These are phyloP conservation scores for Herpetotheres cachinnans DNA, from an alignment of 2,113 vertebrate genomes.

Conservation along the genomic window DNA sequence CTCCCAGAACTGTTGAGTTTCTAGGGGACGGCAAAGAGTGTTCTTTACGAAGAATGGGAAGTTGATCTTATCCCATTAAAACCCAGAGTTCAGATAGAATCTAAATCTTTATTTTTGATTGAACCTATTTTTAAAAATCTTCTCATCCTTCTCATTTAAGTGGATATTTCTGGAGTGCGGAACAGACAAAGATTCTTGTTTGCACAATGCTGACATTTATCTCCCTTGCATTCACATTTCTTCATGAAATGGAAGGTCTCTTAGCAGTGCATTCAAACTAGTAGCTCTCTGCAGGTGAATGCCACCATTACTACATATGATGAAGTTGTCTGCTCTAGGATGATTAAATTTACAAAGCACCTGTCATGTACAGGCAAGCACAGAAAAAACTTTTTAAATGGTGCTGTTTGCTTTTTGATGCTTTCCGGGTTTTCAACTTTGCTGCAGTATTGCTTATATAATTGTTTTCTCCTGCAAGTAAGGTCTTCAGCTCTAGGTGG, in stretches of 20 bases:
- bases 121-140: background rate
- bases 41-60: background rate
- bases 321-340: background rate
- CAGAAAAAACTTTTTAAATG: background rate
- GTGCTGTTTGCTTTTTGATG: background rate
- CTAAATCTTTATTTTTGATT: background rate
- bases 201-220: background rate
- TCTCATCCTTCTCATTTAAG: background rate
- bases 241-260: background rate
- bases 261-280: background rate
- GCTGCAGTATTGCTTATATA: background rate
- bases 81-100: background rate
- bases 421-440: background rate
- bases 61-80: background rate
- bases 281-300: constrained; percentile 6
- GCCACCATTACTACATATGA: background rate
- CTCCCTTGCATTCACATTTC: background rate
- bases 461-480: background rate
- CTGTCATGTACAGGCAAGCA: background rate
- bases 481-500: background rate
- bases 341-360: constrained; percentile 32
- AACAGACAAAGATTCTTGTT: background rate
- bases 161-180: background rate
- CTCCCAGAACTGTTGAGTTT: background rate
- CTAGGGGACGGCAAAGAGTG: background rate